These are phyloP conservation scores for Lycaon pictus DNA, from an alignment of 2,113 vertebrate species.

Conservation along the genomic window DNA sequence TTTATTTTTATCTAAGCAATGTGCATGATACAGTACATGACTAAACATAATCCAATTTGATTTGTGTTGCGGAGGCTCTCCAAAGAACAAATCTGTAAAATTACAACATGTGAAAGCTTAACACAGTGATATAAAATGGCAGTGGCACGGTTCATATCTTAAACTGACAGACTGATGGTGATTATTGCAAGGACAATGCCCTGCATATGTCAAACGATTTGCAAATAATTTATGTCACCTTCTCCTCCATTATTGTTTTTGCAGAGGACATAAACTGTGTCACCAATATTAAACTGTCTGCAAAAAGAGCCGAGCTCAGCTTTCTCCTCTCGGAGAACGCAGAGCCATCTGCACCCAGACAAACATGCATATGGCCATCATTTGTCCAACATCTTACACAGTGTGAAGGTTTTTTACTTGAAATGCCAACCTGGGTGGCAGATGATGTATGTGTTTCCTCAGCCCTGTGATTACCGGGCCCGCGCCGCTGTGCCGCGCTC, in stretches of 20 bases:
- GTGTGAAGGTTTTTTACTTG: constrained; percentile 98
- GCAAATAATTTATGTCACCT: constrained; percentile 99
- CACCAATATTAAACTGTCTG: constrained; percentile 96
- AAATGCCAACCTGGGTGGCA: constrained; percentile 97
- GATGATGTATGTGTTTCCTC: constrained; percentile 99
- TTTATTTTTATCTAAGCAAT: constrained; percentile 79
- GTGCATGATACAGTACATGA: constrained; percentile 71
- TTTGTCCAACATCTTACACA: constrained; percentile 99
- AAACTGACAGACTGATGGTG: constrained; percentile 96
- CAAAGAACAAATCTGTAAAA: constrained; percentile 89
- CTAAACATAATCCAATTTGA: constrained; percentile 88
- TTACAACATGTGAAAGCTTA: constrained; percentile 90
- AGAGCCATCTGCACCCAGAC: constrained; percentile 96
- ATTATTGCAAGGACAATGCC: constrained; percentile 98
- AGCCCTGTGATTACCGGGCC: constrained; percentile 99
- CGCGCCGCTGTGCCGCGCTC: constrained; percentile 95
- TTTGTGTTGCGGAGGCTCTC: constrained; percentile 84
- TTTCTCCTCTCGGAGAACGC: constrained; percentile 92
- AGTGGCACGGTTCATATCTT: constrained; percentile 94
- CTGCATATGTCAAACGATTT: constrained; percentile 97
- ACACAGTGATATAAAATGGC: constrained; percentile 93
- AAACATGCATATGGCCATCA: constrained; percentile 97
- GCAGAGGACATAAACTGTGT: constrained; percentile 95
- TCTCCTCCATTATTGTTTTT: constrained; percentile 96
- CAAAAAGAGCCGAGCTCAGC: constrained; percentile 95